phyloP scores from a whole-genome alignment of 23 tunicate genomes.

The Pegea sp. region DNA sequence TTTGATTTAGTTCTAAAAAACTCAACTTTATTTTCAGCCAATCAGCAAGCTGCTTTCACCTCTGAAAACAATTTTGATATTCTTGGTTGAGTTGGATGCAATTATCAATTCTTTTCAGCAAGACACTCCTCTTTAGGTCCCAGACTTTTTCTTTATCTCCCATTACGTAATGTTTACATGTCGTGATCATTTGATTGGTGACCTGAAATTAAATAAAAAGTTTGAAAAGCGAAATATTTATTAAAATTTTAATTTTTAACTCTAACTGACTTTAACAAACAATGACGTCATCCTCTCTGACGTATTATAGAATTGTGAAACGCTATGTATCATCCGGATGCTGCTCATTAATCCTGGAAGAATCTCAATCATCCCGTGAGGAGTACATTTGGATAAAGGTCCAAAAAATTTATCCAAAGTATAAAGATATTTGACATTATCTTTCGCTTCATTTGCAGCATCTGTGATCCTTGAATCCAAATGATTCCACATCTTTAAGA shows the following conservation, averaged over 20 bases:
- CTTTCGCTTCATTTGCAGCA: conserved; percentile 95
- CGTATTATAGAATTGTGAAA: conserved; percentile 96
- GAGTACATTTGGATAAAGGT: conserved; percentile 82
- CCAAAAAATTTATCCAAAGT: conserved; percentile 95
- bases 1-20: conserved; percentile 54
- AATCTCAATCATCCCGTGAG: conserved; percentile 94
- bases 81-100: conserved; percentile 69
- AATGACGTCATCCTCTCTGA: conserved; percentile 99
- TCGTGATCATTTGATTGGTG: conserved; percentile 99
- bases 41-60: conserved; percentile 12
- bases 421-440: conserved; percentile 95
- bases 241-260: background rate
- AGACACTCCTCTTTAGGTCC: conserved; percentile 59
- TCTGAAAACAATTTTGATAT: conserved; percentile 78
- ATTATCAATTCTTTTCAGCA: conserved; percentile 69
- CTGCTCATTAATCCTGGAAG: conserved; percentile 89
- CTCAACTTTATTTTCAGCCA: background rate
- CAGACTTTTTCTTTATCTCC: conserved; percentile 77
- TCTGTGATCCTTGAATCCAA: conserved; percentile 94
- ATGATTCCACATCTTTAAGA: conserved; percentile 51
- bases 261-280: conserved; percentile 57
- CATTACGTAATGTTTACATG: conserved; percentile 97
- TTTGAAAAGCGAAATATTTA: background rate
- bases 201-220: conserved; percentile 22
- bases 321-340: conserved; percentile 99